Evolutionary conservation across 2,797 vertebrate genomes (phyloP).

Genomic region (Pyrocephalus nanus): DNA sequence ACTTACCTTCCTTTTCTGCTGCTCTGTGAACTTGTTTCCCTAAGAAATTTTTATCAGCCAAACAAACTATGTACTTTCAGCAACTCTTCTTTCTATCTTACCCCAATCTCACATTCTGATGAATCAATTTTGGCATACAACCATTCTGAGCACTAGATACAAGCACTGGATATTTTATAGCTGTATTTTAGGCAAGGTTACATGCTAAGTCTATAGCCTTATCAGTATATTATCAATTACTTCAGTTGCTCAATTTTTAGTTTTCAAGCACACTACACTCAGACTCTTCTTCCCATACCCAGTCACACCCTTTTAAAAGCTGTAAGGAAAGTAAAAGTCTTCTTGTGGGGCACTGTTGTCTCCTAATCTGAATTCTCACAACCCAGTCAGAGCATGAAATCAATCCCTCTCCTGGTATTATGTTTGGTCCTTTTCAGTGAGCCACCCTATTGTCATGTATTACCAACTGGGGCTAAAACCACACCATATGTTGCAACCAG

Average conservation of each 20-base stretch:
- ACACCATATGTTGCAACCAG: background rate
- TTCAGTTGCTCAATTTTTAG: background rate
- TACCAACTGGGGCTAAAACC: background rate
- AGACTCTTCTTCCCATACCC: background rate
- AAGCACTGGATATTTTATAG: background rate
- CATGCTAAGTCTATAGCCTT: background rate
- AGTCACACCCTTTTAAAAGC: background rate
- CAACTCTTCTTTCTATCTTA: background rate
- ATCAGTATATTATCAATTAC: background rate
- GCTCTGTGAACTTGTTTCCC: background rate
- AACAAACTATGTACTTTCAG: background rate
- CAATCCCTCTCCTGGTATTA: background rate
- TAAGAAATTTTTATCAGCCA: background rate
- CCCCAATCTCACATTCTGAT: background rate
- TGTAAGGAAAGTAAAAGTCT: background rate
- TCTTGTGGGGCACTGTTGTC: background rate
- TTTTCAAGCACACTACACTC: background rate
- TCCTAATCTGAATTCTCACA: background rate
- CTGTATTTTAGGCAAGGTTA: background rate
- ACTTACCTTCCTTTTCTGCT: background rate
- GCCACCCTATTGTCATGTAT: background rate
- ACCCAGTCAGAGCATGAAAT: background rate
- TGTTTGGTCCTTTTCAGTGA: background rate
- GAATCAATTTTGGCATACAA: background rate
- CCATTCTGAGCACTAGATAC: background rate